These are phyloP conservation scores for Linyphia triangularis DNA, from an alignment of 2,888 invertebrate genomes.

Conservation along the genomic window DNA sequence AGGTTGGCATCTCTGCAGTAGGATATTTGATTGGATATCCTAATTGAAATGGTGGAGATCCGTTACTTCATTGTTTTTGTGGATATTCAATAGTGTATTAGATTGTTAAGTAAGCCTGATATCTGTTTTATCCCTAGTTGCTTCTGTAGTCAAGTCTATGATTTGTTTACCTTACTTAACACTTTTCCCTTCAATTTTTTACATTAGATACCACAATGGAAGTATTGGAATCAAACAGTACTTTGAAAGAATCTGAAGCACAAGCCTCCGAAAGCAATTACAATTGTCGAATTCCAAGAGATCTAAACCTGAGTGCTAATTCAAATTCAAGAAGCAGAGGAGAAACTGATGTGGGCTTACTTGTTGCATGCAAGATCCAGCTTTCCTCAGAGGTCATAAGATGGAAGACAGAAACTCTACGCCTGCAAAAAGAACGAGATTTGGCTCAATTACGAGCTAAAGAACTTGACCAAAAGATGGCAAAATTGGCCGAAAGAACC, in stretches of 20 bases:
- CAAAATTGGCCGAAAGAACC: conserved; percentile 27
- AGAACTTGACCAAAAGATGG: conserved; percentile 28
- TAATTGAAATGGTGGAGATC: no score
- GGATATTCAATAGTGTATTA: no score
- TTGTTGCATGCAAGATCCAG: conserved; percentile 63
- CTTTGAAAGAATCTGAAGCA: conserved; percentile 44
- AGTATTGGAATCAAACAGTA: conserved; percentile 29
- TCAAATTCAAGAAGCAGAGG: conserved; percentile 7
- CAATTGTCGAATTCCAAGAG: conserved; percentile 11
- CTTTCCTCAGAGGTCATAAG: conserved; percentile 64
- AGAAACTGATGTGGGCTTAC: conserved; percentile 41
- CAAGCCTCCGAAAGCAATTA: conserved; percentile 18
- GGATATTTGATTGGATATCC: no score
- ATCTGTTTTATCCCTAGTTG: no score
- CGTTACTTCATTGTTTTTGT: no score
- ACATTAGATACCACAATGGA: conserved; percentile 34
- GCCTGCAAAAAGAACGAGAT: conserved; percentile 52
- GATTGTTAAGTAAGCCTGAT: no score
- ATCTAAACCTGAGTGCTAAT: conserved; percentile 1
- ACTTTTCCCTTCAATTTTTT: no score
- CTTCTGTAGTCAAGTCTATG: no score
- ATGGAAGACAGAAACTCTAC: conserved; percentile 64
- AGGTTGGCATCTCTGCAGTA: no score
- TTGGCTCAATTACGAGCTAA: conserved; percentile 22
- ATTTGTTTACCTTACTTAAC: no score